A percentile compares a stretch with the other conserved stretches of the same genome.
Evolutionary conservation across 2,888 invertebrate genomes (phyloP).

Genomic region (Torymus auratus): DNA sequence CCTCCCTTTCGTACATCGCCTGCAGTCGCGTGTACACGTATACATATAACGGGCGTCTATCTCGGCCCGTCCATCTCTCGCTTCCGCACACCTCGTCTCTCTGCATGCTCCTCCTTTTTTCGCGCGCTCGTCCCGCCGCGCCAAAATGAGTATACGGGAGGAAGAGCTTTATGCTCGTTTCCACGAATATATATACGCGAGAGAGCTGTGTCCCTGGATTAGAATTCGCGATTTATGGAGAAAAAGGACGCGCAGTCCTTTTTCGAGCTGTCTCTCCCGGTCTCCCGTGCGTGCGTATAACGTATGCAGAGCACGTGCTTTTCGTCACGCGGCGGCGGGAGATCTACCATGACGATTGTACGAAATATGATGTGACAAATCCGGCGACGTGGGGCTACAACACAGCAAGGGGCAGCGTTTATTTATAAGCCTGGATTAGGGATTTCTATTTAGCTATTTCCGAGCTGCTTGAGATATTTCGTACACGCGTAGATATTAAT

Average conservation of each 20-base stretch:
- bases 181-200: neutral
- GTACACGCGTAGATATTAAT: constrained; percentile 41
- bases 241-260: neutral
- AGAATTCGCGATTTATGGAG: constrained; percentile 25
- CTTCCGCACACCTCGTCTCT: neutral
- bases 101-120: too few species aligned
- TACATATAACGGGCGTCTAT: neutral
- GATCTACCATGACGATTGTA: constrained; percentile 40
- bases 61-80: constrained; percentile 4
- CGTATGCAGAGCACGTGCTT: too few species aligned
- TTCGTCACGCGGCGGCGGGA: neutral
- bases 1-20: constrained; percentile 15
- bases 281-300: neutral
- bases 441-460: constrained; percentile 42
- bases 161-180: neutral
- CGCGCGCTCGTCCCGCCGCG: too few species aligned
- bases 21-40: neutral
- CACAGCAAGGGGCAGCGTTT: constrained; percentile 17
- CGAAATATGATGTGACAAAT: constrained; percentile 48
- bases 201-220: constrained; percentile 4
- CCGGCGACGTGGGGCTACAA: constrained; percentile 13
- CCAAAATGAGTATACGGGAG: too few species aligned
- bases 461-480: constrained; percentile 11
- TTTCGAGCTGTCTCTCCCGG: neutral
- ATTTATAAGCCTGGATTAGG: constrained; percentile 47